Evolutionary conservation across 2,113 vertebrate species (phyloP).

Genomic region (Cololabis saira): DNA sequence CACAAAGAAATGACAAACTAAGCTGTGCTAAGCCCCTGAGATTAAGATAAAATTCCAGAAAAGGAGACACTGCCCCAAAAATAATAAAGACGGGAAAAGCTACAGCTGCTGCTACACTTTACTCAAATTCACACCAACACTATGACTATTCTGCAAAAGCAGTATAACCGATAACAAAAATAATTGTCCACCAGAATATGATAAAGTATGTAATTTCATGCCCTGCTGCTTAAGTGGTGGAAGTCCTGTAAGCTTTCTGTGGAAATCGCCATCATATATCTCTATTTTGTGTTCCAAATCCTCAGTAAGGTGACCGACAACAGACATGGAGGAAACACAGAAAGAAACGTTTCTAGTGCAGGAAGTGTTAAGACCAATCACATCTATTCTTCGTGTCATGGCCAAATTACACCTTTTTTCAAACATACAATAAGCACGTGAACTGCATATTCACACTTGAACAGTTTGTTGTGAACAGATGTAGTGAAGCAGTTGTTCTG

Average conservation of each 20-base stretch:
- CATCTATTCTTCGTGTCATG: not conserved
- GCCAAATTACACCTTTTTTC: not conserved
- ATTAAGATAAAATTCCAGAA: conserved; percentile 54
- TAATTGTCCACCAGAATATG: conserved; percentile 75
- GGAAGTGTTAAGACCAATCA: not conserved
- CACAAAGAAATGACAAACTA: conserved; percentile 22
- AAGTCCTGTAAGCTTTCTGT: conserved; percentile 67
- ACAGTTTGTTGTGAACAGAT: too few relatives aligned
- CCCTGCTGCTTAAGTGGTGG: conserved; percentile 75
- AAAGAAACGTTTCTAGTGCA: not conserved
- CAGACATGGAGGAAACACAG: conserved; percentile 2
- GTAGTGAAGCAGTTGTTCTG: too few relatives aligned
- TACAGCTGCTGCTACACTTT: conserved; percentile 52
- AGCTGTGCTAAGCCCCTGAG: conserved; percentile 48
- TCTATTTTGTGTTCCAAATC: conserved; percentile 59
- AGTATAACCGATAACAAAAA: conserved; percentile 71
- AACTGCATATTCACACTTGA: too few relatives aligned
- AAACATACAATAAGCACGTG: not conserved
- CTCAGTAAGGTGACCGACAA: conserved; percentile 27
- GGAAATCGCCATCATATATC: conserved; percentile 71
- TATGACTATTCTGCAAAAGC: conserved; percentile 59
- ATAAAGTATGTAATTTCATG: conserved; percentile 84
- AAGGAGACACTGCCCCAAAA: conserved; percentile 53
- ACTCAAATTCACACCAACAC: conserved; percentile 51
- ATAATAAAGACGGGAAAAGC: conserved; percentile 11